Percentiles rank a stretch among this genome's conserved stretches.
These are phyloP conservation scores for Dynastes maya DNA, from an alignment of 2,888 invertebrate genomes.

Conservation along the genomic window DNA sequence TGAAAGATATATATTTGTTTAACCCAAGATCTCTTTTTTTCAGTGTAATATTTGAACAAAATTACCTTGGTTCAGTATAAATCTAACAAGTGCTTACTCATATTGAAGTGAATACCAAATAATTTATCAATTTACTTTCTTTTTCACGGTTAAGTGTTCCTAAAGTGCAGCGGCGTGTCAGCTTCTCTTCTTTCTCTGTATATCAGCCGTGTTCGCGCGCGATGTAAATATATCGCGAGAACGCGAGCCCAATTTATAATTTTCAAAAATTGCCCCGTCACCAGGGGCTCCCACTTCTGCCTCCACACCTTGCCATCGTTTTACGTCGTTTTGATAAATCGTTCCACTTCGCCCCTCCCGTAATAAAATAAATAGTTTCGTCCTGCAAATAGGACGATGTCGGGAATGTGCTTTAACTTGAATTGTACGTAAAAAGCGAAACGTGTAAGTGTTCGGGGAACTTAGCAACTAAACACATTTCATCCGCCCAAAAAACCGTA, in stretches of 20 bases:
- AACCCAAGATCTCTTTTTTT: too few relatives aligned
- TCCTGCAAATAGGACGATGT: constrained; percentile 5
- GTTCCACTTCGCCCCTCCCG: constrained; percentile 36
- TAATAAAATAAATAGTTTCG: constrained; percentile 47
- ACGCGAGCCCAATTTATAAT: constrained; percentile 39
- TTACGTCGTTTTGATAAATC: constrained; percentile 40
- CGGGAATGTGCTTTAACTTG: constrained; percentile 30
- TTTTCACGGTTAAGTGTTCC: constrained; percentile 32
- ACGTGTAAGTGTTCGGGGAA: constrained; percentile 50
- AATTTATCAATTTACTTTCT: constrained; percentile 39
- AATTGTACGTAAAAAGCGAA: constrained; percentile 44
- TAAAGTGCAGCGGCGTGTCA: constrained; percentile 27
- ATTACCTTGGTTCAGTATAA: too few relatives aligned
- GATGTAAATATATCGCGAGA: constrained; percentile 39
- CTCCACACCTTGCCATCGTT: constrained; percentile 11
- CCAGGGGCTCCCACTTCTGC: not conserved
- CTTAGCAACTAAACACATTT: constrained; percentile 60
- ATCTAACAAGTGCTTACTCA: not conserved
- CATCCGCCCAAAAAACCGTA: constrained; percentile 60
- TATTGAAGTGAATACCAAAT: constrained; percentile 12
- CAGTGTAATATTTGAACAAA: too few relatives aligned
- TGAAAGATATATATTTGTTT: too few relatives aligned
- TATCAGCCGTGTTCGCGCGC: constrained; percentile 18
- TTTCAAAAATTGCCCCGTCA: constrained; percentile 39
- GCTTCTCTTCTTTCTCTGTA: constrained; percentile 21